Conservation (phyloP, 2,113 vertebrate species). For the Ammodytes marinus region DNA sequence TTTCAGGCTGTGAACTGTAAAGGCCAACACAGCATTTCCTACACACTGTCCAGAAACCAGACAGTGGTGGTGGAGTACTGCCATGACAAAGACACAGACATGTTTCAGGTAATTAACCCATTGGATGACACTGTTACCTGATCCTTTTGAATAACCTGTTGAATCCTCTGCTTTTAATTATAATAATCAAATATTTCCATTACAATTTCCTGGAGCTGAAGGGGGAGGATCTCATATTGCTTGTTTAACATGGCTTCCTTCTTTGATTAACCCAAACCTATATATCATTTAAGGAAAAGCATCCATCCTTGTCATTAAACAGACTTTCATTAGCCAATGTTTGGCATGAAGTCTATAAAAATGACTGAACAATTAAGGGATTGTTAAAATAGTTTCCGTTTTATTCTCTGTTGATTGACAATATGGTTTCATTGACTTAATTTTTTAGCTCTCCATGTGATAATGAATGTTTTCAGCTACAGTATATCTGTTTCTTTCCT, state of each 20-base stretch:
- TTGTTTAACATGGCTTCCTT: background rate
- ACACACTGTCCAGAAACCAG: slow-evolving; percentile 95
- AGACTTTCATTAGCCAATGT: background rate
- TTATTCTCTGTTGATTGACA: background rate
- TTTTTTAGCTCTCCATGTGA: background rate
- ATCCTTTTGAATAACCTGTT: background rate
- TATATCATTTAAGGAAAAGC: background rate
- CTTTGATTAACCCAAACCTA: background rate
- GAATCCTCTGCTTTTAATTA: background rate
- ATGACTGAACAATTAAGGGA: background rate
- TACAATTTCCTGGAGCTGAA: background rate
- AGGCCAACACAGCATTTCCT: slow-evolving; percentile 98
- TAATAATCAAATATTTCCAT: background rate
- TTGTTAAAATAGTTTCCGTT: background rate
- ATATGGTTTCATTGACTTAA: background rate
- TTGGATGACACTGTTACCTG: background rate
- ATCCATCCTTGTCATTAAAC: background rate
- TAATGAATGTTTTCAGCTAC: background rate
- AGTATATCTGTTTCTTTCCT: background rate
- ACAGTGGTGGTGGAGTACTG: slow-evolving; percentile 98
- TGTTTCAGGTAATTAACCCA: slow-evolving; percentile 94
- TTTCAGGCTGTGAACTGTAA: slow-evolving; percentile 95
- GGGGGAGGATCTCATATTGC: background rate
- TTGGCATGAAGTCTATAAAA: background rate
- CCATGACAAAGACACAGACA: slow-evolving; percentile 97